Conservation (phyloP, 2,888 invertebrate genomes). For the Rhodophaea formosa region DNA sequence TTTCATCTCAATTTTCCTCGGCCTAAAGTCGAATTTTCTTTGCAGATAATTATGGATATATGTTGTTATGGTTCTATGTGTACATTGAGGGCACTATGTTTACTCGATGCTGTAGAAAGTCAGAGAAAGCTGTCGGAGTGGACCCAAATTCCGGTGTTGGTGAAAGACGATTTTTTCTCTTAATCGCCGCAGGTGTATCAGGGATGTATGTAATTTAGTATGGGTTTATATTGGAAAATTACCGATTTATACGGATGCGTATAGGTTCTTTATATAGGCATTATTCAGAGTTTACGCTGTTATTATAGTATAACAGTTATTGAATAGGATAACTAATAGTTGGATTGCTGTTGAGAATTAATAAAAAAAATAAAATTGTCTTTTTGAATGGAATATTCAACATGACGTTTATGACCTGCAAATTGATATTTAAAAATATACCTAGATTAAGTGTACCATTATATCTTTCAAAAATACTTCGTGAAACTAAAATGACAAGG, state of each 20-base stretch:
- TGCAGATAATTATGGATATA: background rate
- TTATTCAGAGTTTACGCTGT: too few species aligned
- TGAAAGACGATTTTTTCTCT: conserved; percentile 57
- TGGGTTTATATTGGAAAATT: background rate
- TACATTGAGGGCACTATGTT: conserved; percentile 58
- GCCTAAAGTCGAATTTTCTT: background rate
- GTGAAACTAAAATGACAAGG: too few species aligned
- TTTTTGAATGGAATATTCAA: too few species aligned
- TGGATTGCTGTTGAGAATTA: too few species aligned
- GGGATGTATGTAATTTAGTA: conserved; percentile 2
- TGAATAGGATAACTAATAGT: too few species aligned
- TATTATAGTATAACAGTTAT: too few species aligned
- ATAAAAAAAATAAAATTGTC: too few species aligned
- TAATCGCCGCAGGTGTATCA: conserved; percentile 7
- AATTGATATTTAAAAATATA: too few species aligned
- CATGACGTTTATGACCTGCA: too few species aligned
- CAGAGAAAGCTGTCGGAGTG: conserved; percentile 60
- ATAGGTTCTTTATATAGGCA: too few species aligned
- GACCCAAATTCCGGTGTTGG: conserved; percentile 65
- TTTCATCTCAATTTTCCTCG: background rate
- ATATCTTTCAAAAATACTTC: too few species aligned
- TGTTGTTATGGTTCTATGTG: background rate
- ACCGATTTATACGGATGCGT: background rate
- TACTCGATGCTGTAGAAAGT: conserved; percentile 64
- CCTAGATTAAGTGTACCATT: too few species aligned